These are phyloP conservation scores for Mystacornis crossleyi DNA, from an alignment of 2,113 vertebrate species.

Conservation along the genomic window DNA sequence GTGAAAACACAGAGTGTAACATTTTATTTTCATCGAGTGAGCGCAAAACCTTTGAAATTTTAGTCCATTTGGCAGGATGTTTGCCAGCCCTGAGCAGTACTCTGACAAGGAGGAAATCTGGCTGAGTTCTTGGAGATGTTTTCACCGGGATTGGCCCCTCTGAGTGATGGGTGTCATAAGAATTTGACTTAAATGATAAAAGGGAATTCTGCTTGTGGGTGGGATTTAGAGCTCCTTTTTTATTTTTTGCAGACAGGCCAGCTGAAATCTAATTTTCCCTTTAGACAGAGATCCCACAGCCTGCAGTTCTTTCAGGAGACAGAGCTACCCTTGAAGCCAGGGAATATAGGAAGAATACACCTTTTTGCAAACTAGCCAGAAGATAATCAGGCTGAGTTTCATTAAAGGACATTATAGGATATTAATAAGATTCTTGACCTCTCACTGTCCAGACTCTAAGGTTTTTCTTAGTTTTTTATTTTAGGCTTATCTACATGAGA, in stretches of 20 bases:
- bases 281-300: background rate
- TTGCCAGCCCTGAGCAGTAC: background rate
- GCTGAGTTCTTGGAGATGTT: background rate
- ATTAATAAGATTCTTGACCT: background rate
- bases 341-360: background rate
- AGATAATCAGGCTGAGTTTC: background rate
- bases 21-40: conserved; percentile 26
- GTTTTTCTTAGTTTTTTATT: background rate
- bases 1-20: background rate
- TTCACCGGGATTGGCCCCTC: background rate
- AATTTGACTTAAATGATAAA: background rate
- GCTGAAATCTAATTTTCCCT: background rate
- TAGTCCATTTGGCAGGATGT: background rate
- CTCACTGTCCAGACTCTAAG: background rate
- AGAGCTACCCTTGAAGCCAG: background rate
- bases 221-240: background rate
- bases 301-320: background rate
- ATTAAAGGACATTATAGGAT: background rate
- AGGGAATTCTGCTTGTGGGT: background rate
- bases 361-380: background rate
- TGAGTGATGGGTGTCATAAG: background rate
- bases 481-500: background rate
- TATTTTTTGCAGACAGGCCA: background rate
- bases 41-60: conserved; percentile 15
- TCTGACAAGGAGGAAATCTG: background rate